These are phyloP conservation scores for Dryobates pubescens DNA, from an alignment of 2,797 vertebrate species.

Conservation along the genomic window DNA sequence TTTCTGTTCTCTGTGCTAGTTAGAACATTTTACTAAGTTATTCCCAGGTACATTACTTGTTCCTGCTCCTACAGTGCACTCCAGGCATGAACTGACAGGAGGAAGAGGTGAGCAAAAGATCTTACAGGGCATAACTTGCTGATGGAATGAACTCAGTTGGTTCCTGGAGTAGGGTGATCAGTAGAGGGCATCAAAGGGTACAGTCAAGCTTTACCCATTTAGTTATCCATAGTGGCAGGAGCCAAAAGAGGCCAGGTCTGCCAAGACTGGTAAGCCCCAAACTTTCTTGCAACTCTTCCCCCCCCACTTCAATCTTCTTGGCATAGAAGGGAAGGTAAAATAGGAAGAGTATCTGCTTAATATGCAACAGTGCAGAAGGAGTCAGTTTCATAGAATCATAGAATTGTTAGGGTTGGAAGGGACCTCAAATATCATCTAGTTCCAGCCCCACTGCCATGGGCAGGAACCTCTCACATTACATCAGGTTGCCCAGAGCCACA, in stretches of 20 bases:
- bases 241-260: background rate
- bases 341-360: background rate
- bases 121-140: background rate
- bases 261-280: background rate
- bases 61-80: background rate
- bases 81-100: background rate
- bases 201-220: rapidly evolving
- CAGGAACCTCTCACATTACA: no score
- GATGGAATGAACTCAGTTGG: background rate
- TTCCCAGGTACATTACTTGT: background rate
- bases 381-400: no score
- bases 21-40: background rate
- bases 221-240: background rate
- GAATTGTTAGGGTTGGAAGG: no score
- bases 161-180: background rate
- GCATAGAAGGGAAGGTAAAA: background rate
- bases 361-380: background rate
- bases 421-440: no score
- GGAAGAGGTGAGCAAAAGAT: background rate
- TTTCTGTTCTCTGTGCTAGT: background rate
- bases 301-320: background rate
- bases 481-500: no score
- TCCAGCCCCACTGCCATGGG: no score
- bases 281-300: background rate
- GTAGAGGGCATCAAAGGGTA: background rate